Base-by-base conservation (phyloP, 2,888 invertebrate species). In the Lochmaea capreae region DNA sequence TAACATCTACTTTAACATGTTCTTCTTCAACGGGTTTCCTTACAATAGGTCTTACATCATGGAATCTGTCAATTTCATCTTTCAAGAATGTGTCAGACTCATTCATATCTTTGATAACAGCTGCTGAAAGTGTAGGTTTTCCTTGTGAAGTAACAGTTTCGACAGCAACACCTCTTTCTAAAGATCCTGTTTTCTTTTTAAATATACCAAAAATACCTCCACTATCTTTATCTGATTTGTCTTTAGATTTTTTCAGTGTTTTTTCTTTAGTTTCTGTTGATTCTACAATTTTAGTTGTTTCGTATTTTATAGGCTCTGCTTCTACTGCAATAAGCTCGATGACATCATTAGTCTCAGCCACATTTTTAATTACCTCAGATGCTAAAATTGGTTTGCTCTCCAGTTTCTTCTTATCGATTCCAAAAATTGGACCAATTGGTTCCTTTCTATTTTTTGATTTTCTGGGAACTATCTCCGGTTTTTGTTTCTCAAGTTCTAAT, bases 371-470 rank as follows among this genome's bases (percentile, higher is more conserved):
- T 33, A 65, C 65, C 63, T 71, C 72, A 74, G 79, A 77, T 33
- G 79, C 76, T 58, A 79, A 77, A 67, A 80, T 33, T 72, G 83
- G 46, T 72, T 84, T 84, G 68, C 83, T 84, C 10, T 78, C 75
- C 61, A 84, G 83, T 49, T 49, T n/a, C 49, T 49, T 49, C 0
- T 49, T 49, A n/a, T 49, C n/a, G 9, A 81, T 65, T 33, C 82
- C 81, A 52, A 81, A 78, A 66, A 81, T 77, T 59, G 79, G 78
- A 22, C 65, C 49, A 54, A 67, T 14, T n/a, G 33, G n/a, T 2
- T 54, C 57, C 49, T 59, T 14, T 49, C 33, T 43, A 58, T 58
- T 62, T 52, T 72, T 76, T 71, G 65, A 49, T 46, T 70, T 54
- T 12, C 52, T 49, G 6, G 54, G 62, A 63, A 46, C 9, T 3